A percentile compares a stretch with the other conserved stretches of the same genome.
These are phyloP conservation scores for Periophthalmus magnuspinnatus DNA, from an alignment of 2,797 vertebrate species.

Conservation along the genomic window DNA sequence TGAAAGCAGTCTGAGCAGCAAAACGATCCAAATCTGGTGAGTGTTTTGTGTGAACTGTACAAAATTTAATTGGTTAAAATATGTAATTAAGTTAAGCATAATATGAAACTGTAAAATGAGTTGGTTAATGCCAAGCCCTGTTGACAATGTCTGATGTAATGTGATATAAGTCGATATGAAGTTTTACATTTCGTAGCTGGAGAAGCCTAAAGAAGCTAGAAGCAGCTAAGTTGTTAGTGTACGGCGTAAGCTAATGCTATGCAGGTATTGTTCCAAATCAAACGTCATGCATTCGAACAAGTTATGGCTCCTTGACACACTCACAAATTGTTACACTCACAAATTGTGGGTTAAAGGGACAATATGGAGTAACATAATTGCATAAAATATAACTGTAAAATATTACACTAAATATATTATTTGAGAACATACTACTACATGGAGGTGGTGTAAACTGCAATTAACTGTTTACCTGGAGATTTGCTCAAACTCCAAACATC, in stretches of 20 bases:
- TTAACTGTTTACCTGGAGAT: too few species aligned
- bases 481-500: not conserved
- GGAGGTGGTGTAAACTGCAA: not conserved
- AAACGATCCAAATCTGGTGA: not conserved
- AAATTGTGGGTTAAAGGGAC: slow-evolving; percentile 22
- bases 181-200: slow-evolving; percentile 57
- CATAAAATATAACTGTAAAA: not conserved
- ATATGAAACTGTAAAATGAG: not conserved
- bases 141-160: slow-evolving; percentile 39
- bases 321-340: slow-evolving; percentile 32
- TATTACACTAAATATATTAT: not conserved
- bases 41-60: too few species aligned
- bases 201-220: slow-evolving; percentile 45
- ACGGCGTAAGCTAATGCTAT: slow-evolving; percentile 55
- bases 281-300: slow-evolving; percentile 73
- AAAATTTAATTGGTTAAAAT: too few species aligned
- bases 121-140: not conserved
- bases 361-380: not conserved
- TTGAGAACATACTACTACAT: not conserved
- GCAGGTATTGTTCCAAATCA: slow-evolving; percentile 41
- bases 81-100: too few species aligned
- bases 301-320: slow-evolving; percentile 71
- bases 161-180: slow-evolving; percentile 50
- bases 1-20: not conserved
- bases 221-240: slow-evolving; percentile 52